Evolutionary conservation across 2,888 invertebrate species (phyloP).

Genomic region (Plutella xylostella): DNA sequence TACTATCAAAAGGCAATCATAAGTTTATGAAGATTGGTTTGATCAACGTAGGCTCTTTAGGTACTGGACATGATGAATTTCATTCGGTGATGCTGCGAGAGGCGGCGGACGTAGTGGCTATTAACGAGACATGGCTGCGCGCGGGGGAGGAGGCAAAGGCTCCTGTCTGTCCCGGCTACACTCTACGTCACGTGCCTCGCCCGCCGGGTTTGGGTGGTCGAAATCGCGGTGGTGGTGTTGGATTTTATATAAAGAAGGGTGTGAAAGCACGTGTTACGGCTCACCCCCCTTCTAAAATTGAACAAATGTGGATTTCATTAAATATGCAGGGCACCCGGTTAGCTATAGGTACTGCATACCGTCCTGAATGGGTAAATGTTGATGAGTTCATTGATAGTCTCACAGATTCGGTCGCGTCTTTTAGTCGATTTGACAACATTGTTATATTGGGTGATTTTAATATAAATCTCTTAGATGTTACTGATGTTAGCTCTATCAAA

Average conservation of each 20-base stretch:
- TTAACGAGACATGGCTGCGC: not conserved
- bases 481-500: slow-evolving; percentile 2
- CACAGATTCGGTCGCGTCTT: slow-evolving; percentile 9
- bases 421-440: slow-evolving; percentile 9
- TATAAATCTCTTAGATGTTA: slow-evolving; percentile 5
- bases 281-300: too few relatives aligned
- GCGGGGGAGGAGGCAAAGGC: not conserved
- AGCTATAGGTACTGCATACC: not conserved
- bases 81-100: not conserved
- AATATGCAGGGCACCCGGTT: not conserved
- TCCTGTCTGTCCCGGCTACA: not conserved
- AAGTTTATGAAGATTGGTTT: not conserved
- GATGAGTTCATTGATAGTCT: slow-evolving; percentile 14
- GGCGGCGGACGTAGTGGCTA: not conserved
- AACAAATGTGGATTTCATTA: not conserved
- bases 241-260: slow-evolving; percentile 1
- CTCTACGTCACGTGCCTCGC: not conserved
- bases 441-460: slow-evolving; percentile 15
- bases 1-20: too few relatives aligned
- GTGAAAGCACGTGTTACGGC: too few relatives aligned
- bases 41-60: not conserved
- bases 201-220: slow-evolving; percentile 18
- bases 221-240: slow-evolving; percentile 3
- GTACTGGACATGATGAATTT: slow-evolving; percentile 9
- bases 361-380: slow-evolving; percentile 13